Base-by-base conservation (phyloP, 2,113 vertebrate species). In the Cephalophus harveyi region DNA sequence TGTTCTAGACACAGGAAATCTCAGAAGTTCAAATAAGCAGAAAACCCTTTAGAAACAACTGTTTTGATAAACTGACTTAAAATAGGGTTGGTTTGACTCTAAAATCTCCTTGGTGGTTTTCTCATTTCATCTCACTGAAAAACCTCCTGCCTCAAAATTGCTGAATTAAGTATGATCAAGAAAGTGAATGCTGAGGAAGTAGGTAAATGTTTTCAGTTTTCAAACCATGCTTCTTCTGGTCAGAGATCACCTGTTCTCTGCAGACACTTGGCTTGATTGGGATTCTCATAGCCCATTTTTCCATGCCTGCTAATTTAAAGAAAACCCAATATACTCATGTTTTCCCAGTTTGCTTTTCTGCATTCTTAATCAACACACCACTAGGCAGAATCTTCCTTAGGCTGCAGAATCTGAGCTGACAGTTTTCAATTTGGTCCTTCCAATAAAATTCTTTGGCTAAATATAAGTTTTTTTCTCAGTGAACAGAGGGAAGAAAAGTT, bases 401-500 rank as follows among this genome's bases (percentile, higher is more conserved):
- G 23, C 50, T 91, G 71, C 82, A 97, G 87, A 95, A 92, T 78
- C 52, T 92, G 59, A 90, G n/a, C 90, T 96, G 90, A 93, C 89
- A 54, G 62, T 85, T 95, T 98, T 97, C 87, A 90, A 36, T 96
- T 96, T 81, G 50, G 59, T 91, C 40, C 76, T 87, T 96, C 86
- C 85, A 93, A 85, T 94, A 96, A 97, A 95, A 95, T 90, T 76
- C 48, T 67, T 90, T 85, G 94, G 92, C 92, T 96, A 96, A 97
- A 96, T 96, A 87, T 85, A 98, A 90, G 74, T 87, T 90, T 89
- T 96, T 92, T 83, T 54, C 83, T 87, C 64, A 94, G 89, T 83
- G 84, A 98, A 96, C 74, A 94, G 87, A 98, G 64, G 90, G 92
- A 93, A 94, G 92, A 96, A 92, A 97, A 92, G 62, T 92, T 98